Base-by-base conservation (phyloP, 1,140 invertebrate species). In the Drosophila burlai region DNA sequence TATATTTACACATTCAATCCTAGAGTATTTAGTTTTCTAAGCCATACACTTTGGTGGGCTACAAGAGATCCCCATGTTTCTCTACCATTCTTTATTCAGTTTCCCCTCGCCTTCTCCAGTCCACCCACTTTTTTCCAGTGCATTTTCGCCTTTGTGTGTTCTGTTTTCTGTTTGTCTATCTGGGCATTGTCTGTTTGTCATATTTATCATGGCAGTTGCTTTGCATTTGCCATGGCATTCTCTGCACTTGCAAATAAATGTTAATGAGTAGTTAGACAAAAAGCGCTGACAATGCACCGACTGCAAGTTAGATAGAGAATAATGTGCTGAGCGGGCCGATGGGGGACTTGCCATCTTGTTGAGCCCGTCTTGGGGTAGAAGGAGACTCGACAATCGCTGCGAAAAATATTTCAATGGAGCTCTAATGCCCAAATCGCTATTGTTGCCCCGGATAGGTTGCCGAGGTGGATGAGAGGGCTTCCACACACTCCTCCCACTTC, bases 231-330 rank as follows among this genome's bases (percentile, higher is more conserved):
- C 74, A 77, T 64, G 31, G 75, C 75, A 79, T 79, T 86, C 80
- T 76, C 68, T 77, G 84, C 85, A 87, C 84, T 89, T 84, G 84
- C 81, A 87, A 87, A 90, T 87, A 87, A 87, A 87, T 87, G 84
- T 87, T 87, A 87, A 87, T 87, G 84, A 87, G 85, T 89, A 87
- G 84, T 87, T 87, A 83, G 81, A 87, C 84, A 87, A 87, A 79
- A 89, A 52, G 59, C 60, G 81, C 84, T 87, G 81, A 87, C 84
- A 87, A 87, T 89, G 84, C 84, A 67, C 54, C 67, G 62, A 80
- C 64, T 85, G 75, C 69, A 64, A 69, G 62, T 66, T 43, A 74
- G 80, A 73, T 78, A 68, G 49, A 77, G 67, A 69, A 74, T 69
- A 77, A 73, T 87, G 68, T 71, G 69, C 79, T 83, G 74, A 77